phyloP scores from a whole-genome alignment of 2,113 vertebrate species.

The Fulica atra region DNA sequence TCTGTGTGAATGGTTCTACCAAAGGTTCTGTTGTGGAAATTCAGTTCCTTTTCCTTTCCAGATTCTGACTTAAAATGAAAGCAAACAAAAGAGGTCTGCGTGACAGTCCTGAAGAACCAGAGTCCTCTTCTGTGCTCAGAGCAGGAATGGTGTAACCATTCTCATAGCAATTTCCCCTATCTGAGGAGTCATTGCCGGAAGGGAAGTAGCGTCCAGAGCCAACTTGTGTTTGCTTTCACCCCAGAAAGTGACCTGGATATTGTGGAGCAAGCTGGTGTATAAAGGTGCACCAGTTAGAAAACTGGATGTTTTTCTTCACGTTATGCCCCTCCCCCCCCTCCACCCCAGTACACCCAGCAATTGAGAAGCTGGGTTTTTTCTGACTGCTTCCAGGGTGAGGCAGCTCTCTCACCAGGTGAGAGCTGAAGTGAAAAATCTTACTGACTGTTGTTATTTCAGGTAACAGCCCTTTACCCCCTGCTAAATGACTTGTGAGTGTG shows the following conservation, averaged over 20 bases:
- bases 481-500: background rate
- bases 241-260: background rate
- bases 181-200: background rate
- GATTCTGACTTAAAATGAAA: background rate
- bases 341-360: background rate
- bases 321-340: too few species aligned
- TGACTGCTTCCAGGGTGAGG: background rate
- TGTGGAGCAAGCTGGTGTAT: background rate
- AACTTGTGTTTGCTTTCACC: background rate
- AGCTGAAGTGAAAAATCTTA: background rate
- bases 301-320: rapidly evolving
- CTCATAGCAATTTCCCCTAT: background rate
- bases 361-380: background rate
- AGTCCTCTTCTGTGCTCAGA: background rate
- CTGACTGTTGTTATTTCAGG: background rate
- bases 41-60: background rate
- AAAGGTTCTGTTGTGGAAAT: background rate
- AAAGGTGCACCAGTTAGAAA: background rate
- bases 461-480: background rate
- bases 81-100: background rate
- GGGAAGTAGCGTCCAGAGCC: background rate
- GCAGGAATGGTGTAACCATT: background rate
- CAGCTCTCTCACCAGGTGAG: background rate
- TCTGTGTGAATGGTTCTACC: background rate
- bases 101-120: background rate